Percentiles rank a stretch among this genome's conserved stretches.
Evolutionary conservation across 2,888 invertebrate species (phyloP).

Genomic region (Magallana nippona): DNA sequence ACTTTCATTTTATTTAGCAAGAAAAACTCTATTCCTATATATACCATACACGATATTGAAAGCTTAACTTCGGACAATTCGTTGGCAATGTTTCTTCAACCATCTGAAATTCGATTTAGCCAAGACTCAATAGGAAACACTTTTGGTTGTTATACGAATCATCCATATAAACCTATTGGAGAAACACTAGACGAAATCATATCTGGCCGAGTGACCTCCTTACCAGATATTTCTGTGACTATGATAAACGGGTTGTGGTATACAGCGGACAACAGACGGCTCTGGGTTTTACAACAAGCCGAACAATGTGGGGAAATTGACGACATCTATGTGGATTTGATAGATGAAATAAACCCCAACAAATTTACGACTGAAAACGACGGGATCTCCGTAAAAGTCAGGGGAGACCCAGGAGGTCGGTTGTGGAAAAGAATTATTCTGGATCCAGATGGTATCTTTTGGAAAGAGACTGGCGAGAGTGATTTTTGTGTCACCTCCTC

Average conservation of each 20-base stretch:
- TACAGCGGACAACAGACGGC: slow-evolving; percentile 40
- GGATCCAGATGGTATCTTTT: not conserved
- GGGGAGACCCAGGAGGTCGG: slow-evolving; percentile 38
- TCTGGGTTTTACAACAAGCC: slow-evolving; percentile 46
- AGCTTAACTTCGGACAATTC: too few relatives aligned
- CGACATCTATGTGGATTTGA: not conserved
- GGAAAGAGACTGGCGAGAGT: not conserved
- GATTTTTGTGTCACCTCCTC: not conserved
- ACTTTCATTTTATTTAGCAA: too few relatives aligned
- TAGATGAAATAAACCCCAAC: not conserved
- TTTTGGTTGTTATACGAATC: slow-evolving; percentile 34
- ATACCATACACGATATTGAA: too few relatives aligned
- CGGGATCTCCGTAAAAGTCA: slow-evolving; percentile 5
- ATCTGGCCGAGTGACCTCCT: not conserved
- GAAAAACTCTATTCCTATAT: too few relatives aligned
- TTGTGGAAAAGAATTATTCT: slow-evolving; percentile 27
- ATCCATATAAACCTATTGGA: slow-evolving; percentile 37
- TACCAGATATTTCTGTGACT: slow-evolving; percentile 38
- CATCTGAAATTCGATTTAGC: slow-evolving; percentile 40
- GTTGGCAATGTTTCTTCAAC: slow-evolving; percentile 15
- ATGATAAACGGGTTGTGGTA: slow-evolving; percentile 27
- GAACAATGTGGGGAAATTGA: slow-evolving; percentile 34
- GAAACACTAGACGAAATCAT: slow-evolving; percentile 43
- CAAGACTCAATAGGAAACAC: slow-evolving; percentile 40
- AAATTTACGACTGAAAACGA: slow-evolving; percentile 37